Base-by-base conservation (phyloP, 2,113 vertebrate species). In the Donacobius atricapilla region DNA sequence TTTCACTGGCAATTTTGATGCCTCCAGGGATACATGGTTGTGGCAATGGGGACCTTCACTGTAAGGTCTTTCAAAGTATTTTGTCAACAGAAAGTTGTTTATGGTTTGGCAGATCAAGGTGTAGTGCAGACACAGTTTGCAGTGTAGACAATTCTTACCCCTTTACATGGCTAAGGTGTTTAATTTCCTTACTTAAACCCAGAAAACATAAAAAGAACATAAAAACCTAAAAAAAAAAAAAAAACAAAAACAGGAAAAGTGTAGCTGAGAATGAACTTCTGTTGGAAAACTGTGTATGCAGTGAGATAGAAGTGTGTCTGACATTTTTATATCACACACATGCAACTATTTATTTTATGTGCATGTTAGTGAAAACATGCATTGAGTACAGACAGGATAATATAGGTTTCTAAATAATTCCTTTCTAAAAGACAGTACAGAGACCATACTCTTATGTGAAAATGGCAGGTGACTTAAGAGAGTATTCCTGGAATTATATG, bases 391-490 rank as follows among this genome's bases (percentile, higher is more conserved):
- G 40, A 33, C 37, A 71, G 17, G 39, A 7, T 53, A 30, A 83
- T 47, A 30, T 5, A 45, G 3, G 3, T 87, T 11, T 75, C 47
- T 81, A 84, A 88, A 84, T 30, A 94, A 77, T 84, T 57, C 35
- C 72, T 88, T 92, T 85, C 33, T 51, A 63, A 83, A 84, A 93
- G 57, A 72, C 37, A 39, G 12, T 66, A 61, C 6, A 35, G 72
- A 64, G 35, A 53, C 30, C 23, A 80, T 40, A 57, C 8, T 61
- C 56, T 87, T 90, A 35, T 0, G 0, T 70, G 31, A 93, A 89
- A 96, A 76, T 95, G 81, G 63, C 89, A 97, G 96, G 95, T 97
- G 91, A 97, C 84, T 96, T 96, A 90, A 68, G 27, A 96, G 77
- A 80, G 72, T 91, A 81, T 92, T 94, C 91, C 86, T 93, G 88